Conservation (phyloP, 2,888 invertebrate species). For the Augiades crinisus region DNA sequence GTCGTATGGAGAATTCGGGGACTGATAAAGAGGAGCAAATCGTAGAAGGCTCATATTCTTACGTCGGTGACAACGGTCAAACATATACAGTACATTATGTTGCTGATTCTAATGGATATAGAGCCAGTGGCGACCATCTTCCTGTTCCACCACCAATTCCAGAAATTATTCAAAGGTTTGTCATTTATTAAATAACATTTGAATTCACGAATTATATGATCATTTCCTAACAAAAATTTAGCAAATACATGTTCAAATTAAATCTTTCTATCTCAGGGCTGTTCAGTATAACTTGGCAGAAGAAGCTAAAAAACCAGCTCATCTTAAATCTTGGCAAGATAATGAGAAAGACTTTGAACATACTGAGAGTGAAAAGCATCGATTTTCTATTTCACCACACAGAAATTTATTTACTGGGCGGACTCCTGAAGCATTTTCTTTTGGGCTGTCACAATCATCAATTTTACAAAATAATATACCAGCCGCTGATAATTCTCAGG, state of each 20-base stretch:
- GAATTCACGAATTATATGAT: too few relatives aligned
- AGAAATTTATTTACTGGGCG: conserved; percentile 67
- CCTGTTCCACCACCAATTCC: conserved; percentile 90
- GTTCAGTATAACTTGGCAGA: conserved; percentile 74
- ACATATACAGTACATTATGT: conserved; percentile 84
- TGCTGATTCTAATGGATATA: conserved; percentile 89
- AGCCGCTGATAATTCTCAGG: conserved; percentile 54
- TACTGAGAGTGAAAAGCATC: conserved; percentile 46
- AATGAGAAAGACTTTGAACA: conserved; percentile 52
- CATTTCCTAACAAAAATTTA: too few relatives aligned
- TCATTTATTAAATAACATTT: background rate
- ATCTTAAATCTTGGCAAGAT: conserved; percentile 58
- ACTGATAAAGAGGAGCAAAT: conserved; percentile 82
- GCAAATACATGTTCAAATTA: too few relatives aligned
- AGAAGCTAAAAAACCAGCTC: conserved; percentile 67
- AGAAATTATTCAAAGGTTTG: conserved; percentile 83
- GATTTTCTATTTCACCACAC: conserved; percentile 44
- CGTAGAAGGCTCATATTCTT: conserved; percentile 83
- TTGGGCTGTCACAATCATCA: conserved; percentile 52
- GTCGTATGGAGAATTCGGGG: conserved; percentile 80
- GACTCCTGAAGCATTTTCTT: conserved; percentile 74
- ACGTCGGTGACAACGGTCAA: conserved; percentile 83
- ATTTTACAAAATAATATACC: conserved; percentile 57
- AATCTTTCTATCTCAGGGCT: conserved; percentile 50
- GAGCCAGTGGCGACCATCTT: conserved; percentile 88